phyloP scores from a whole-genome alignment of 2,113 vertebrate genomes.

The Nettapus auritus region DNA sequence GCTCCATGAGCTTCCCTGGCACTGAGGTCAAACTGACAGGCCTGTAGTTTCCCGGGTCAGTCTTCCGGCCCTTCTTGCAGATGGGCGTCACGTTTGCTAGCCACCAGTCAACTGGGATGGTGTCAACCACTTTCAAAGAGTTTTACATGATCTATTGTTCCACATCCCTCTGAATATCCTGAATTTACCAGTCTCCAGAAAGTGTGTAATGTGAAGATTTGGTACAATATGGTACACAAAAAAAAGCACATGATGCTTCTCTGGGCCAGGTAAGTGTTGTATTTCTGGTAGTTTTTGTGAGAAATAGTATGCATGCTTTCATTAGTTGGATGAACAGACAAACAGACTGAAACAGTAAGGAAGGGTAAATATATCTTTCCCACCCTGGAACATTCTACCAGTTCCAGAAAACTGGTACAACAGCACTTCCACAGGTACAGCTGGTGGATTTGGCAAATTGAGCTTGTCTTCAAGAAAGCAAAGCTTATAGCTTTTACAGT shows the following conservation, averaged over 20 bases:
- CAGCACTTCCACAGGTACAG: background rate
- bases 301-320: background rate
- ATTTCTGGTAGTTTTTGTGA: background rate
- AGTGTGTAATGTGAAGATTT: background rate
- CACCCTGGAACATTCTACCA: background rate
- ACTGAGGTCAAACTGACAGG: no score
- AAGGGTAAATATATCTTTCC: background rate
- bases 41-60: no score
- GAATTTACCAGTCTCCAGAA: background rate
- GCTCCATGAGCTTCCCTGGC: no score
- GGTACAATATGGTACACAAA: background rate
- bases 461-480: background rate
- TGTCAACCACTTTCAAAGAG: background rate
- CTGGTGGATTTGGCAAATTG: background rate
- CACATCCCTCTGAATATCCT: background rate
- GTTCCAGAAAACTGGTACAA: background rate
- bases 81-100: no score
- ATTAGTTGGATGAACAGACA: background rate
- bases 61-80: no score
- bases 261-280: background rate
- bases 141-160: background rate
- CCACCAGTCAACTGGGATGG: no score
- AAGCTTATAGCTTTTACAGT: background rate
- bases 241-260: background rate
- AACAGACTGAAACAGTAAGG: background rate